Base-by-base conservation (phyloP, 2,113 vertebrate genomes). In the Madoqua kirkii region DNA sequence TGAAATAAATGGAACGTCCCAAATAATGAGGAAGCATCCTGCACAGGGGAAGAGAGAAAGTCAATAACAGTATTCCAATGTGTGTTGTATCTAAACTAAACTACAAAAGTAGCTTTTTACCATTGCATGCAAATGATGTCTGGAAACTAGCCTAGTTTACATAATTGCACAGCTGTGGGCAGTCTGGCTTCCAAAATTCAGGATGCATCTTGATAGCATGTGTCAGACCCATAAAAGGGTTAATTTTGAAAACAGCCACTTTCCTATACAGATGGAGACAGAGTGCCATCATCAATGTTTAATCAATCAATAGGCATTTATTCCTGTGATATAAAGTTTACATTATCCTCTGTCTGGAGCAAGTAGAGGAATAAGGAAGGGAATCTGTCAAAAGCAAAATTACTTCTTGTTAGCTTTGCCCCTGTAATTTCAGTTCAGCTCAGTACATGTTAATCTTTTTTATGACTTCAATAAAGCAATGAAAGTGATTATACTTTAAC, bases 221-320 rank as follows among this genome's bases (percentile, higher is more conserved):
- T 59, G 87, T 95, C 97, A 94, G 93, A 50, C 59, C 97, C 71
- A 95, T 23, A 54, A 89, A 98, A 96, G 98, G 98, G 97, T 98
- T 98, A 98, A 98, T 96, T 96, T 94, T 95, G 87, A 89, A 95
- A 97, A 95, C 87, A 96, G 89, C 89, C 93, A 57, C 91, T 97
- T 94, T 89, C 59, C 6, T 71, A 71, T 93, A 95, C 95, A 97
- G 96, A 98, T 96, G 97, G 97, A 98, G 95, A 93, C 93, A 57
- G 89, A 93, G 83, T 45, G 31, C 86, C 87, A 45, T 95, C 78
- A 86, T 93, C 94, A 91, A 97, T 93, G 97, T 96, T 97, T 97
- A 96, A 97, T 98, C 96, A 93, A 98, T 97, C 98, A 97, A 98
- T 97, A 97, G 89, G 93, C 96, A 92, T 96, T 98, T 98, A 96